Evolutionary conservation across 2,113 vertebrate species (phyloP).

Genomic region (Mugil cephalus): DNA sequence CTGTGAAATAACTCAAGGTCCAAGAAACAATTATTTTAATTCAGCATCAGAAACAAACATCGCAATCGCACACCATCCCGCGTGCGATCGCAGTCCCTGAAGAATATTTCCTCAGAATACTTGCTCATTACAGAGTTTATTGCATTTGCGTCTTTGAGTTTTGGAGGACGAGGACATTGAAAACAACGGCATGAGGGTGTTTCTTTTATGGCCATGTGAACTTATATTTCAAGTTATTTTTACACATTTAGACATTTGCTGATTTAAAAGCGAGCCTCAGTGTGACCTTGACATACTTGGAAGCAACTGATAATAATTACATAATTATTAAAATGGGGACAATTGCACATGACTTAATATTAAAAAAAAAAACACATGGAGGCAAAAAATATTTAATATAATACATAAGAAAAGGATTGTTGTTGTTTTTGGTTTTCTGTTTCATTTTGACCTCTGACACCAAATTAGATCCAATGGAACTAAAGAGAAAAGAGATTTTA

Average conservation of each 20-base stretch:
- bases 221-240: slow-evolving; percentile 18
- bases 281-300: slow-evolving; percentile 53
- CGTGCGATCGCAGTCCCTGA: slow-evolving; percentile 41
- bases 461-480: neutral
- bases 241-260: slow-evolving; percentile 18
- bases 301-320: slow-evolving; percentile 14
- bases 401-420: too few relatives aligned
- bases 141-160: slow-evolving; percentile 58
- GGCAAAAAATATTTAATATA: slow-evolving; percentile 1
- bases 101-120: slow-evolving; percentile 52
- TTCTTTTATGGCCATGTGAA: slow-evolving; percentile 26
- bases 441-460: neutral
- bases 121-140: slow-evolving; percentile 64
- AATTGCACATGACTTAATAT: slow-evolving; percentile 2
- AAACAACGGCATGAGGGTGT: slow-evolving; percentile 22
- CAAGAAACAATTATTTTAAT: slow-evolving; percentile 69
- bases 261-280: slow-evolving; percentile 23
- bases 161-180: slow-evolving; percentile 59
- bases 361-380: slow-evolving; percentile 13
- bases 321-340: slow-evolving; percentile 1
- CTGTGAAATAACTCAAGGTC: slow-evolving; percentile 68
- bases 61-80: slow-evolving; percentile 11
- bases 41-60: slow-evolving; percentile 52
- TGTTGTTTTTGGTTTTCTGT: neutral
- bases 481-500: neutral